Evolutionary conservation across 2,888 invertebrate species (phyloP).

Genomic region (Drosophila trichaetosa): DNA sequence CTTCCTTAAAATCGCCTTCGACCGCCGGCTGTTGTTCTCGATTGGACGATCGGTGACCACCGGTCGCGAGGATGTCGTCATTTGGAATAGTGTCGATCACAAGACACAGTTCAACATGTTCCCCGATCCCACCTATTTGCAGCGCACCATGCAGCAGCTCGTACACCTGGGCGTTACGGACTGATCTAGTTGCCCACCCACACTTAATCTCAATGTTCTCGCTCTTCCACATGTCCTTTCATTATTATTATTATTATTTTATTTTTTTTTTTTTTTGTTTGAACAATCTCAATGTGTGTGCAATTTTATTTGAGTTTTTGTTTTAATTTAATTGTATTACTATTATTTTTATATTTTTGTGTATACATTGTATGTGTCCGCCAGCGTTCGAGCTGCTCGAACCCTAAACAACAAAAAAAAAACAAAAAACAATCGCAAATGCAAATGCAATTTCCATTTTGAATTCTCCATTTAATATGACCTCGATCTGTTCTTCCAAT

Average conservation of each 20-base stretch:
- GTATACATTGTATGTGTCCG: constrained; percentile 36
- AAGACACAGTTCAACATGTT: constrained; percentile 92
- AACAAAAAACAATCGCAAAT: constrained; percentile 28
- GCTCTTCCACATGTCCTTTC: constrained; percentile 54
- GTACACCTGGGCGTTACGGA: constrained; percentile 85
- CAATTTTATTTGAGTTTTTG: constrained; percentile 68
- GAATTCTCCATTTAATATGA: constrained; percentile 51
- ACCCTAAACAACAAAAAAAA: constrained; percentile 50
- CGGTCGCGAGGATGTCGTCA: constrained; percentile 95
- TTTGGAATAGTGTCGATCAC: constrained; percentile 96
- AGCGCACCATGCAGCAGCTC: constrained; percentile 86
- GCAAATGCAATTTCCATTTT: constrained; percentile 57
- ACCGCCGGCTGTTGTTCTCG: constrained; percentile 92
- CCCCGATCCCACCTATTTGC: constrained; percentile 91
- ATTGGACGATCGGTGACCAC: constrained; percentile 95
- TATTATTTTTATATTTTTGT: constrained; percentile 33
- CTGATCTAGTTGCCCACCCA: constrained; percentile 42
- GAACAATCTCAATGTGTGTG: constrained; percentile 79
- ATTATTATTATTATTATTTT: background rate
- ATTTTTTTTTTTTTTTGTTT: constrained; percentile 11
- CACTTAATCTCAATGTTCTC: constrained; percentile 16
- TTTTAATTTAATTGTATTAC: constrained; percentile 43
- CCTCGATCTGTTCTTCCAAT: constrained; percentile 56
- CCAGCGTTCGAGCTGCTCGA: constrained; percentile 73
- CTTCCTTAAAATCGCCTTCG: constrained; percentile 92